Conservation (phyloP, 2,797 vertebrate species). For the Leucoraja ocellata region DNA sequence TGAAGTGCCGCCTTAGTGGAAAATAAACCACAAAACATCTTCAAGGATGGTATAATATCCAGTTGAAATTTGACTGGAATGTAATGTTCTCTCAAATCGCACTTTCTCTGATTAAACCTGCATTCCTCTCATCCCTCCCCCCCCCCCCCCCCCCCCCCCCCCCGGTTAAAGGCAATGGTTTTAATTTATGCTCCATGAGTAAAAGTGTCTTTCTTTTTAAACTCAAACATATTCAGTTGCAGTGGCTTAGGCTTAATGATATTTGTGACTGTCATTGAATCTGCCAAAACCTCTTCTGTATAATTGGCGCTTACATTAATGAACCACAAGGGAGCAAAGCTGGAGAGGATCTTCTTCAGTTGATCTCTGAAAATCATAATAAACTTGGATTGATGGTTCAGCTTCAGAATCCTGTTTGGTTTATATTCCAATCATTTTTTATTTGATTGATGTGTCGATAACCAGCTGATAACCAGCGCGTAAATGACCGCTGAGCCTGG, state of each 20-base stretch:
- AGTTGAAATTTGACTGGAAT: neutral
- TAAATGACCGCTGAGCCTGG: neutral
- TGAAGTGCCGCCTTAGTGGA: neutral
- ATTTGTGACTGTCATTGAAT: neutral
- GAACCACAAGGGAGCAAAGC: neutral
- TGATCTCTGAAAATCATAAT: neutral
- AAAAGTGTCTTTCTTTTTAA: neutral
- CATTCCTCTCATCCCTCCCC: neutral
- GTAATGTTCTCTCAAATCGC: neutral
- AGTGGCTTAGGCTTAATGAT: neutral
- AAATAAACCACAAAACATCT: neutral
- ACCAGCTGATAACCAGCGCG: neutral
- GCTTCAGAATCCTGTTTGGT: neutral
- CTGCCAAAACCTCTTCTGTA: neutral
- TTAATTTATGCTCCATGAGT: neutral
- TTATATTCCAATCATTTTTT: constrained; percentile 1
- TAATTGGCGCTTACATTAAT: neutral
- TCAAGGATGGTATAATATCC: neutral
- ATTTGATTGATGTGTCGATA: neutral
- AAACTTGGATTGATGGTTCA: neutral
- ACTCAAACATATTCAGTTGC: neutral
- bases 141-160: too few relatives aligned
- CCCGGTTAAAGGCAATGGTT: neutral
- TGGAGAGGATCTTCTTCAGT: neutral
- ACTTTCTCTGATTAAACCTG: neutral